Evolutionary conservation across 2,113 vertebrate species (phyloP).

Genomic region (Pituophis catenifer): DNA sequence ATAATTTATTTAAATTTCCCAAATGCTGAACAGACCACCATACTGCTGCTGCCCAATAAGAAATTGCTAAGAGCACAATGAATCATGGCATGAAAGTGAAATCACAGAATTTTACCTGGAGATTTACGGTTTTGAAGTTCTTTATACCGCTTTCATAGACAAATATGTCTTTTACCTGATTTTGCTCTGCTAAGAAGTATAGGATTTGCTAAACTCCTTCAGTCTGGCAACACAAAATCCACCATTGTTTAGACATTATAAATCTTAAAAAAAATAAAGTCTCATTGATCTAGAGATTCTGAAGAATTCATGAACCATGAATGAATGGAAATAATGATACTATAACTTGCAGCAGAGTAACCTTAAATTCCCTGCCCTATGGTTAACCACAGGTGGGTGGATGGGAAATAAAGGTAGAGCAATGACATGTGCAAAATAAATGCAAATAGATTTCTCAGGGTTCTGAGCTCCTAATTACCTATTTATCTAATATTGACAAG

Average conservation of each 20-base stretch:
- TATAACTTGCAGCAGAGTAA: neutral
- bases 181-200: neutral
- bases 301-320: neutral
- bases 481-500: neutral
- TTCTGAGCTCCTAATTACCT: neutral
- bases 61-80: neutral
- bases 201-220: neutral
- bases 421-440: neutral
- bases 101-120: neutral
- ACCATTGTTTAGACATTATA: neutral
- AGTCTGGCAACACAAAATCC: neutral
- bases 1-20: neutral
- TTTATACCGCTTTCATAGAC: neutral
- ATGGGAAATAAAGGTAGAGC: neutral
- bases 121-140: neutral
- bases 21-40: neutral
- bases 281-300: neutral
- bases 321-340: neutral
- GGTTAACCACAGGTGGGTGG: neutral
- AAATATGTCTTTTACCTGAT: neutral
- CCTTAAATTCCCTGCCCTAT: neutral
- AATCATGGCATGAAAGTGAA: neutral
- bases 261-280: neutral
- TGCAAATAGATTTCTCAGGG: neutral
- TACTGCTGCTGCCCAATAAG: neutral